Evolutionary conservation across 2,888 invertebrate genomes (phyloP), one percentile per base, ranked within the genome.

Genomic region (Ormyrus thymus): DNA sequence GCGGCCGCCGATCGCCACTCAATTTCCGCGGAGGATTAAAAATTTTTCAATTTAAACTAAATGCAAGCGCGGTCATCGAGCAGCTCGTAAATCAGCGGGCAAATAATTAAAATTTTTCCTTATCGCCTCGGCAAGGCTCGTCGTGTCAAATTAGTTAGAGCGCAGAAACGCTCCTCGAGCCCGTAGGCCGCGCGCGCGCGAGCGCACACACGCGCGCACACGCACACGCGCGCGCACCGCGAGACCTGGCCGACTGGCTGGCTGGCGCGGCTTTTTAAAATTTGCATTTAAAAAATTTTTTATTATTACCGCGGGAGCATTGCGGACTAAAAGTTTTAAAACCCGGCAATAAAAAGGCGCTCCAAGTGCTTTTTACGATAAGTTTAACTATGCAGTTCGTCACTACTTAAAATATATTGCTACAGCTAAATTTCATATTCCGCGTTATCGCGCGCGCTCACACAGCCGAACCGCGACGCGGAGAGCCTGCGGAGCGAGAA

Each of bases 371-470:
- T 81, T 81, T 81, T 81, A 81, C 81, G 81, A 81, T 81, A 81
- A 81, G 81, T 81, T 81, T 81, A 81, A 81, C 81, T 81, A 78
- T 81, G 81, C 81, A 81, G 81, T 81, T 81, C 81, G 81, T 81
- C 81, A 81, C 81, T 81, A 81, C 81, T 81, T 78, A 81, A 81
- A 81, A 81, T 81, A 81, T 81, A 81, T 81, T 76, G 78, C 78
- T 75, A 80, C 80, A 71, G 80, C 77, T 74, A 75, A 80, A 80
- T 80, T 80, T 80, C 80, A 78, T 80, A 80, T 80, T 80, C 77
- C 80, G 80, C 80, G 80, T 80, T 77, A 77, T 80, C 77, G 77
- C 77, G 80, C 76, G 64, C 71, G 77, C 71, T 8, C 76, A 64
- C 70, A 74, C 13, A 29, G 48, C 46, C 55, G 29, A 10, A 61